These are phyloP conservation scores for Ochotona princeps DNA, from an alignment of 2,113 vertebrate species.

Conservation along the genomic window DNA sequence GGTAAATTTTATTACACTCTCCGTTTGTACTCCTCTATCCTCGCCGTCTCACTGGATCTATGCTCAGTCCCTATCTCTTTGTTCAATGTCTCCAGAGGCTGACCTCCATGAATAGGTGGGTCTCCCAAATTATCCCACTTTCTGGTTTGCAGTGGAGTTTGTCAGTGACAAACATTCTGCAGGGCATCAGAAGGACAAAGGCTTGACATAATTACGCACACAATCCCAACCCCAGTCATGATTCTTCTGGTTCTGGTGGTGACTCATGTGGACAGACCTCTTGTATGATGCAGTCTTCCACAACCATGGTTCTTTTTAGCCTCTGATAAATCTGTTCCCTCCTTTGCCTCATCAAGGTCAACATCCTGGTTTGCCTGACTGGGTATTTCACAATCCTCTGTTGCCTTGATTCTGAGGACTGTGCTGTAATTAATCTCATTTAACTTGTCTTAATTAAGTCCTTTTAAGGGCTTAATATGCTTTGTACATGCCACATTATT, in stretches of 20 bases:
- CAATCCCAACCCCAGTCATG: not conserved
- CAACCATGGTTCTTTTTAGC: not conserved
- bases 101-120: not conserved
- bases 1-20: not conserved
- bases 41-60: not conserved
- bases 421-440: not conserved
- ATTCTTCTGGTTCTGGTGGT: not conserved
- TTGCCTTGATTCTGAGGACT: too few relatives aligned
- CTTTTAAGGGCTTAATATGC: not conserved
- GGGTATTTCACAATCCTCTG: too few relatives aligned
- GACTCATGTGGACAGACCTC: not conserved
- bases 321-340: not conserved
- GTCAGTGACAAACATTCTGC: not conserved
- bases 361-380: too few relatives aligned
- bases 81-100: not conserved
- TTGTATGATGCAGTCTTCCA: too few relatives aligned
- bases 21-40: not conserved
- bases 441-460: not conserved
- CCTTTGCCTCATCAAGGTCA: too few relatives aligned
- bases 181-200: not conserved
- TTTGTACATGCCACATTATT: not conserved
- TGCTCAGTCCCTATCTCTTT: not conserved
- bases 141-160: not conserved
- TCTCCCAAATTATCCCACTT: not conserved
- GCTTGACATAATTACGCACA: too few relatives aligned